Evolutionary conservation across 2,797 vertebrate genomes (phyloP), one percentile per base, ranked within the genome.

Genomic region (Melanitta fusca): DNA sequence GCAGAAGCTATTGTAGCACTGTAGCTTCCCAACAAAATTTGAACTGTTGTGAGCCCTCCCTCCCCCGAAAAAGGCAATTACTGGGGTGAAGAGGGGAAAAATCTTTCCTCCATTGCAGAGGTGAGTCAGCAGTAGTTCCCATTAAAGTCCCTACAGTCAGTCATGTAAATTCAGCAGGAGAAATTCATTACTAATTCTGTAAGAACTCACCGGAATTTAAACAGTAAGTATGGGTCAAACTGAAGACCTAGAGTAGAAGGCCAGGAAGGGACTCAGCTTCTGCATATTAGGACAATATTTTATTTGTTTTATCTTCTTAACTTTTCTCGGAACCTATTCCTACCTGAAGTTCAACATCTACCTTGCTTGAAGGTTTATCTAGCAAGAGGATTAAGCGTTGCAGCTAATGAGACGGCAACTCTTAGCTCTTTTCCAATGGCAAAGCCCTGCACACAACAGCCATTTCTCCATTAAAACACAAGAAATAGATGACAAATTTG

Each of bases 1-100:
- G 78, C 77, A 85, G 88, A 91, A 95, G 74, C 84, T 85, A 66
- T 45, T 91, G 77, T 70, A 92, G 60, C 72, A 53, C 62, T 77
- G 82, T 71, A 88, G 73, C 91, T 95, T 95, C 61, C 30, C 90
- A 79, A 36, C 60, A 58, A 89, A 79, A 89, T 62, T 0, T 49
- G 27, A 95, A 72, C 61, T 56, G 18, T 11, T 79, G 77, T 49
- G 49, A 49, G 49, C 24, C 24, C 8, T n/a, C 83, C 85, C 57
- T 45, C 43, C 39, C 51, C 7, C 1, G 7, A 32, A 43, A 68
- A 62, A 58, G 32, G 7, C 0, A 6, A 79, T 30, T 39, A 73
- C 49, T 41, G 43, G 16, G 16, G 15, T 74, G 25, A 3, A 0
- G 19, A 17, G 32, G 47, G 11, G 43, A 45, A 45, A 6, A 57